Evolutionary conservation across 2,113 vertebrate species (phyloP), one percentile per base, ranked within the genome.

Genomic region (Gallinago media): DNA sequence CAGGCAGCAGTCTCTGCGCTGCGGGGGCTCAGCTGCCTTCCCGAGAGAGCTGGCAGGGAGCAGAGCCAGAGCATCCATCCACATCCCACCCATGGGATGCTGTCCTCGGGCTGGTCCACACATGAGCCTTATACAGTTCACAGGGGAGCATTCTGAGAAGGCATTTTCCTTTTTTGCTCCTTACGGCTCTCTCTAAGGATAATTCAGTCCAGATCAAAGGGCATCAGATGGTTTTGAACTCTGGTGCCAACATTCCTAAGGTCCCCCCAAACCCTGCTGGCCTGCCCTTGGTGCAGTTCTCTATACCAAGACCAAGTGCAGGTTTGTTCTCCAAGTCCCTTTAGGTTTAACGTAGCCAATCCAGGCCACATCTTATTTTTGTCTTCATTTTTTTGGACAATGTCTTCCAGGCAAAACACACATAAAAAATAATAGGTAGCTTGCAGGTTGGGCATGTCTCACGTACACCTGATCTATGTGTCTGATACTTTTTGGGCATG

Each of bases 51-150:
- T 6, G 16, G 21, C 50, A 67, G 56, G 44, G 54, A 47, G 62
- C 47, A 73, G 80, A 86, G 21, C 11, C 25, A 23, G 29, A 75
- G 23, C 25, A 25, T 6, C 34, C 7, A 0, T 52, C 73, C 22
- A 1, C 1, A 3, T 77, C 46, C 50, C 75, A 58, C 31, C 6
- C 0, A 0, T 6, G 26, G 42, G 31, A 23, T 55, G 32, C 34
- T 88, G 40, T 36, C 29, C 40, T 47, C 17, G 55, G 25, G 31
- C 27, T 86, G 19, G 10, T 59, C 18, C 16, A 49, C 15, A 31
- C 19, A 13, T 4, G 5, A 55, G 19, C 27, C 25, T 46, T 15
- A 36, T 8, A 15, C 2, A 11, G 5, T 16, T 87, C 32, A 42
- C 44, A 31, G 34, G 34, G 27, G 11, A 71, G 40, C 21, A 8